Conservation (phyloP, 2,888 invertebrate species). For the Petrolisthes manimaculis region DNA sequence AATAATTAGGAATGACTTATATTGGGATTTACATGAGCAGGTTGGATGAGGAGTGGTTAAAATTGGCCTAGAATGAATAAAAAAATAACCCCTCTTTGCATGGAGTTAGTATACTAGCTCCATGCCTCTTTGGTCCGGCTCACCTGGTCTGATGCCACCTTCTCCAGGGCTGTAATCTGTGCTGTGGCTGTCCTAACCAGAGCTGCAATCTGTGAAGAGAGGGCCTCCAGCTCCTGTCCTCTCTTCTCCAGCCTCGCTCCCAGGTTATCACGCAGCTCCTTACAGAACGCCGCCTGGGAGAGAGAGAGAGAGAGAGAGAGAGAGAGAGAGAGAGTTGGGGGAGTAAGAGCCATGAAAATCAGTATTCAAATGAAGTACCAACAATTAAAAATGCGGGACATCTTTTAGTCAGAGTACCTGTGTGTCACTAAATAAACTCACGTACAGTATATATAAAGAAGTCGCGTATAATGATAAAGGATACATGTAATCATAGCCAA, state of each 20-base stretch:
- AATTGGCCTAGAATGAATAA: no score
- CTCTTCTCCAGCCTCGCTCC: conserved; percentile 66
- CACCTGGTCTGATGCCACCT: conserved; percentile 65
- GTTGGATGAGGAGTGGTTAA: no score
- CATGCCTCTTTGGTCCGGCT: no score
- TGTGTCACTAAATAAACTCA: no score
- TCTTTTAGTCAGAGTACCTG: no score
- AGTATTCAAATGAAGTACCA: neutral
- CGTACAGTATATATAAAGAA: no score
- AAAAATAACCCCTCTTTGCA: no score
- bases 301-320: neutral
- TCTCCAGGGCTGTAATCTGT: conserved; percentile 65
- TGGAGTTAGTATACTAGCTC: no score
- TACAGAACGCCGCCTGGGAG: conserved; percentile 64
- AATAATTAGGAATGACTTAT: no score
- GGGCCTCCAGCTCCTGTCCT: conserved; percentile 66
- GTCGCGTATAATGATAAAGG: no score
- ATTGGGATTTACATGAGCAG: no score
- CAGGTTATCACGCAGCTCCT: conserved; percentile 65
- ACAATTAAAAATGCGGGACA: no score
- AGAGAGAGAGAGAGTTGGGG: neutral
- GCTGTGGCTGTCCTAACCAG: conserved; percentile 66
- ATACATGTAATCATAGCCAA: neutral
- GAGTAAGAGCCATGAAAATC: neutral
- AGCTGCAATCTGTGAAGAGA: conserved; percentile 67